These are phyloP conservation scores for Trachelipus rathkii DNA, from an alignment of 1,140 invertebrate genomes.

Conservation along the genomic window DNA sequence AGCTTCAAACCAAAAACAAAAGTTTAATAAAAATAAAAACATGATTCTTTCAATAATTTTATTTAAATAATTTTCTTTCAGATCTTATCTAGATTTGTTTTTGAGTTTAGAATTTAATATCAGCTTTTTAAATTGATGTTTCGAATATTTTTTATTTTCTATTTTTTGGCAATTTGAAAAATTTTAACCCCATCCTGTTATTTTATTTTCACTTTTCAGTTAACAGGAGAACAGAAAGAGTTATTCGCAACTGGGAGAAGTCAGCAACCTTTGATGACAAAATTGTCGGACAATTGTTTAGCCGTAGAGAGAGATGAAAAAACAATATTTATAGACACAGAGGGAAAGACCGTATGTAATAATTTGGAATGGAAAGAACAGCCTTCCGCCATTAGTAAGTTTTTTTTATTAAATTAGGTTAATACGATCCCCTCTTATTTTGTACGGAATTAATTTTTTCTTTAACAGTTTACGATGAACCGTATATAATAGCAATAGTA, in stretches of 20 bases:
- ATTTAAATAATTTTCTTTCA: no score
- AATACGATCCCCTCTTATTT: background rate
- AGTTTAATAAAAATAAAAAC: no score
- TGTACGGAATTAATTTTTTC: constrained; percentile 30
- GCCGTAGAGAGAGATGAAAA: constrained; percentile 76
- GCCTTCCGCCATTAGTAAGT: constrained; percentile 65
- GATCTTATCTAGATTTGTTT: no score
- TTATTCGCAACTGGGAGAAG: constrained; percentile 79
- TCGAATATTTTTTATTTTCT: no score
- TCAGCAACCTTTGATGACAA: constrained; percentile 74
- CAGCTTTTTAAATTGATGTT: no score
- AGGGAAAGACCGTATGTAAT: constrained; percentile 64
- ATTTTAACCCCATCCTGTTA: no score
- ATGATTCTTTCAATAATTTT: no score
- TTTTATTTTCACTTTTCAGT: constrained; percentile 29
- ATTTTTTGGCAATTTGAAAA: no score
- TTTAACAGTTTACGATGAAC: constrained; percentile 78
- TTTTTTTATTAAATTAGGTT: constrained; percentile 23
- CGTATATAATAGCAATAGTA: constrained; percentile 79
- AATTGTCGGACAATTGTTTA: constrained; percentile 67
- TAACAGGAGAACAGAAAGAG: constrained; percentile 63
- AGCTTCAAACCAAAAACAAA: no score
- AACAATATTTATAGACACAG: constrained; percentile 71
- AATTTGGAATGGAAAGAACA: constrained; percentile 78
- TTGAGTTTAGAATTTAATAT: no score